These are phyloP conservation scores for Montipora cactus DNA, from an alignment of 64 coral and sea anemone species.

Conservation along the genomic window DNA sequence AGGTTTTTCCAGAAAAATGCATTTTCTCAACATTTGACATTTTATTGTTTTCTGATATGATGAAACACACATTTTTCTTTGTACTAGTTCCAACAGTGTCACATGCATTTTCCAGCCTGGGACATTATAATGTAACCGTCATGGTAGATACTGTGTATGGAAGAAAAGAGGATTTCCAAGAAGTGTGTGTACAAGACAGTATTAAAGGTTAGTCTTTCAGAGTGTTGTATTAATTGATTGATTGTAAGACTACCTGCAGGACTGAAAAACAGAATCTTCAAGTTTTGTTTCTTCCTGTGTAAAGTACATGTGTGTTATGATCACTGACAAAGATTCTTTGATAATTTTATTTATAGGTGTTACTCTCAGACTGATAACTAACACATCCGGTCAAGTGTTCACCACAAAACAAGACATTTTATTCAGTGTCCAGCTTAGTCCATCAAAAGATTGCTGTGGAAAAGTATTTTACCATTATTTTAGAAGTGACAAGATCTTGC, in stretches of 20 bases:
- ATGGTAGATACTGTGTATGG: slow-evolving; percentile 8
- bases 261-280: too few relatives aligned
- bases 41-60: not conserved
- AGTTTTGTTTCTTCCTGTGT: too few relatives aligned
- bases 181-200: slow-evolving; percentile 38
- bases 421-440: not conserved
- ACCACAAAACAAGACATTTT: not conserved
- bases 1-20: too few relatives aligned
- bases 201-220: slow-evolving; percentile 8
- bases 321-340: not conserved
- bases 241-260: too few relatives aligned
- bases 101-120: not conserved
- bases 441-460: not conserved
- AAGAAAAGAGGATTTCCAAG: not conserved
- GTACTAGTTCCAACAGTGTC: slow-evolving; percentile 18
- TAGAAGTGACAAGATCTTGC: not conserved
- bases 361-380: not conserved
- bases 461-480: not conserved
- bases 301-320: too few relatives aligned
- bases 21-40: not conserved
- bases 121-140: slow-evolving; percentile 33
- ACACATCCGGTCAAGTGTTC: not conserved
- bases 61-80: not conserved
- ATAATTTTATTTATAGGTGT: not conserved
- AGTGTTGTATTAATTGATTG: too few relatives aligned